A percentile compares a stretch with the other conserved stretches of the same genome.
Evolutionary conservation across 2,888 invertebrate species (phyloP).

Genomic region (Netelia fuscicornis): DNA sequence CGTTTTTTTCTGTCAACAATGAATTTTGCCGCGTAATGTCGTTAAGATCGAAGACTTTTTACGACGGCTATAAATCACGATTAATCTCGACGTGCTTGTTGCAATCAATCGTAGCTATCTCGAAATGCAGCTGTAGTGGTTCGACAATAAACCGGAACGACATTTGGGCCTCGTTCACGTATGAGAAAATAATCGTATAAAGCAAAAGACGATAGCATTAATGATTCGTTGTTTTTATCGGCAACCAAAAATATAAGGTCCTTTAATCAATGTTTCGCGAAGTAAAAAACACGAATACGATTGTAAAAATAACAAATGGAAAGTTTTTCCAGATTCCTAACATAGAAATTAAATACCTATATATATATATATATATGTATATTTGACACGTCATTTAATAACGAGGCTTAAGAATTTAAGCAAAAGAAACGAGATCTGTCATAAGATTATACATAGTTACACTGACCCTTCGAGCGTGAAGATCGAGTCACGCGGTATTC

Average conservation of each 20-base stretch:
- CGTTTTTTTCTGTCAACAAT: background rate
- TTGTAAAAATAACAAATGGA: no score
- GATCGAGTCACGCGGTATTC: constrained; percentile 71
- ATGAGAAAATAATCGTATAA: background rate
- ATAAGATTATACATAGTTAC: constrained; percentile 6
- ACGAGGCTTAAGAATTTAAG: background rate
- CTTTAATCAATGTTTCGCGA: no score
- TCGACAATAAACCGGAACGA: background rate
- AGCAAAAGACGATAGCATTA: no score
- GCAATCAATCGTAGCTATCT: background rate
- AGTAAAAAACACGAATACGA: background rate
- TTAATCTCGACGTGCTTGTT: background rate
- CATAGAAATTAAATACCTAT: background rate
- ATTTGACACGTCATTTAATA: background rate
- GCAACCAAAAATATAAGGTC: no score
- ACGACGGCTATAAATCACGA: background rate
- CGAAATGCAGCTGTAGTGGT: background rate
- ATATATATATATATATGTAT: background rate
- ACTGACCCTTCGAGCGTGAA: constrained; percentile 72
- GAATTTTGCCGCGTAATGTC: background rate
- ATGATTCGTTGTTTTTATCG: no score
- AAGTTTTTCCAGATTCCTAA: no score
- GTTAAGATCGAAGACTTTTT: background rate
- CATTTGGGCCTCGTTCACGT: background rate
- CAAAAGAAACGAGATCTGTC: background rate